Evolutionary conservation across 1,140 invertebrate species (phyloP).

Genomic region (Radopholus similis): DNA sequence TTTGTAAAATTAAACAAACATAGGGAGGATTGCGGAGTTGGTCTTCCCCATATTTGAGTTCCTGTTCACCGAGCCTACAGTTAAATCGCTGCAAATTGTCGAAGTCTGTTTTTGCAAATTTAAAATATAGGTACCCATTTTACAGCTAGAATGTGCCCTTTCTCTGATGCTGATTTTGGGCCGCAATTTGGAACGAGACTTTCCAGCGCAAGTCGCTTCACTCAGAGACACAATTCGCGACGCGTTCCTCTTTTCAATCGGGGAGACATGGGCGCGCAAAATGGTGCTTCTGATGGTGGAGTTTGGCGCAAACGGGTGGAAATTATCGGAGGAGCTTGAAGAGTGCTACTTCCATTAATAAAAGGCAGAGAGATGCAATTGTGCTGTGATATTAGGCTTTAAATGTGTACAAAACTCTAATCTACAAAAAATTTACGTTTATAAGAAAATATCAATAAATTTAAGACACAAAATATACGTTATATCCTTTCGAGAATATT

Average conservation of each 20-base stretch:
- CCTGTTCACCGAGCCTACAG: neutral
- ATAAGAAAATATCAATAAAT: too few species aligned
- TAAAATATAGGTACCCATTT: neutral
- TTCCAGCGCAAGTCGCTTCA: neutral
- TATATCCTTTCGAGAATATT: too few species aligned
- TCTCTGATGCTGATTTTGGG: neutral
- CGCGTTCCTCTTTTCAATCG: neutral
- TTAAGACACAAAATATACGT: too few species aligned
- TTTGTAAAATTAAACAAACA: neutral
- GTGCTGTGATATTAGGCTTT: too few species aligned
- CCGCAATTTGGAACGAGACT: neutral
- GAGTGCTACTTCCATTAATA: neutral
- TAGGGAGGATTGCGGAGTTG: neutral
- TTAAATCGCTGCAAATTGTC: neutral
- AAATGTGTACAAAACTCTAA: too few species aligned
- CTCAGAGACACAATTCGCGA: neutral
- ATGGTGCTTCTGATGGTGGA: conserved; percentile 2
- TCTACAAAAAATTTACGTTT: too few species aligned
- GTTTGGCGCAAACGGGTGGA: neutral
- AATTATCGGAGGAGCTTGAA: conserved; percentile 5
- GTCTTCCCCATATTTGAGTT: conserved; percentile 1
- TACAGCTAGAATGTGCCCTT: neutral
- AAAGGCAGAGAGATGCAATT: too few species aligned
- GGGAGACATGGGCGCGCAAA: neutral
- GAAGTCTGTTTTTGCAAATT: neutral